Percentiles rank a stretch among this genome's conserved stretches.
phyloP scores from a whole-genome alignment of 2,113 vertebrate species.

The Odontesthes bonariensis region DNA sequence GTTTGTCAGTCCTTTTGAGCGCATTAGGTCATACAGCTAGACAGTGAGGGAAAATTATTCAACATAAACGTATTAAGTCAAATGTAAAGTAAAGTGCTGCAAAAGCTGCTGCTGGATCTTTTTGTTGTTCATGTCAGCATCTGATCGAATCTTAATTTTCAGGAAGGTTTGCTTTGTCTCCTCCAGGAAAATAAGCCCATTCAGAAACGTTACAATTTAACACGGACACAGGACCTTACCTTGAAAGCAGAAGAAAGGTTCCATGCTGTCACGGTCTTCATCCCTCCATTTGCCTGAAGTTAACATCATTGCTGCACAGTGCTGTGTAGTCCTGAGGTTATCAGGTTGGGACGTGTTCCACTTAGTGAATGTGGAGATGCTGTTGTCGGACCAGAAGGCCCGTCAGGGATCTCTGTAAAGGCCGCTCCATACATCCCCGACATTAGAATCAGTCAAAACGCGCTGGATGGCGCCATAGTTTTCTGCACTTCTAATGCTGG shows the following conservation, averaged over 20 bases:
- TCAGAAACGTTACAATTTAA: neutral
- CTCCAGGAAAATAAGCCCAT: neutral
- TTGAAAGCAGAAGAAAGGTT: constrained; percentile 3
- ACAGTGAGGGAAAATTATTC: neutral
- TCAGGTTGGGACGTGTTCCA: neutral
- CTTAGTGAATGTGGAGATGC: constrained; percentile 1
- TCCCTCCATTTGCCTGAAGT: neutral
- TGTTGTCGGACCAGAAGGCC: constrained; percentile 10
- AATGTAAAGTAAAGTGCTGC: neutral
- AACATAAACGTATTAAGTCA: neutral
- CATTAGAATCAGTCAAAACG: neutral
- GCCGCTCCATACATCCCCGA: too few relatives aligned
- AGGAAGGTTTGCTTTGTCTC: neutral
- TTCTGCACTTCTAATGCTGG: neutral
- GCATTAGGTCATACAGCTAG: neutral
- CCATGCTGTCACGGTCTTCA: neutral
- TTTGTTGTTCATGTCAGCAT: neutral
- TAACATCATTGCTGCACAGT: neutral
- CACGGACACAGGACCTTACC: too few relatives aligned
- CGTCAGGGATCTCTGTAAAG: constrained; percentile 2
- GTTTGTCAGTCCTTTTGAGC: neutral
- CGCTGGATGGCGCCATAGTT: neutral
- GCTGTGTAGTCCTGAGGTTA: neutral
- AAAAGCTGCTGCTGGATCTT: constrained; percentile 12
- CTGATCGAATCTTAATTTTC: neutral